Conservation (phyloP, 92 coral and sea anemone genomes). For the Epizoanthus scotinus region DNA sequence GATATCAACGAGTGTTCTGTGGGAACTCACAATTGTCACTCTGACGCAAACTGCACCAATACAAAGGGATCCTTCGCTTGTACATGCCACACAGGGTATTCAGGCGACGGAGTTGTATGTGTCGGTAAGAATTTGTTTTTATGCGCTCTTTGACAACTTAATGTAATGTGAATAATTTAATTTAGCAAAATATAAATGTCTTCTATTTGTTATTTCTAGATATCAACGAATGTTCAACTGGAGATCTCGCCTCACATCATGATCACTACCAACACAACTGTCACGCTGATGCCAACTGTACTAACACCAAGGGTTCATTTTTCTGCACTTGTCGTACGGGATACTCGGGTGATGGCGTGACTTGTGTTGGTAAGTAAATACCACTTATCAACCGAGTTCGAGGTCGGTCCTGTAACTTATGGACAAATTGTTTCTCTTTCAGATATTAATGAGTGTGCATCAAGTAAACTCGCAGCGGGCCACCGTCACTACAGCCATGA, state of each 20-base stretch:
- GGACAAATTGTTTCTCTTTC: not conserved
- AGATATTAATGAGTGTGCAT: slow-evolving; percentile 7
- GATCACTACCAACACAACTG: slow-evolving; percentile 17
- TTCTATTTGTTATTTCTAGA: not conserved
- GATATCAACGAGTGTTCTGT: slow-evolving; percentile 31
- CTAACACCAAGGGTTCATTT: slow-evolving; percentile 11
- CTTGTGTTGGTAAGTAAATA: slow-evolving; percentile 4
- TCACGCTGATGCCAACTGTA: slow-evolving; percentile 26
- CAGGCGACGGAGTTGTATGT: slow-evolving; percentile 65
- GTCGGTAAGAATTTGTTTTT: slow-evolving; percentile 23
- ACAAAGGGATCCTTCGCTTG: slow-evolving; percentile 65
- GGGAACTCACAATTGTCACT: slow-evolving; percentile 16
- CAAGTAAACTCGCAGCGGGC: not conserved
- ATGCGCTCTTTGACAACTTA: not conserved
- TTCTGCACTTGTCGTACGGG: slow-evolving; percentile 12
- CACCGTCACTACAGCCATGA: not conserved
- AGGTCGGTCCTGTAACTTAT: too few relatives aligned
- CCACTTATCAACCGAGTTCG: not conserved
- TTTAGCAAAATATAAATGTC: too few relatives aligned
- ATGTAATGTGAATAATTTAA: too few relatives aligned
- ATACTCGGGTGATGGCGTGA: slow-evolving; percentile 12
- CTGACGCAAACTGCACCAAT: slow-evolving; percentile 42
- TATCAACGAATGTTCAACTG: slow-evolving; percentile 10
- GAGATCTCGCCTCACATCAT: slow-evolving; percentile 1
- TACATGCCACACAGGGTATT: slow-evolving; percentile 65